Base-by-base conservation (phyloP, 2,888 invertebrate genomes). In the Sisyra terminalis region DNA sequence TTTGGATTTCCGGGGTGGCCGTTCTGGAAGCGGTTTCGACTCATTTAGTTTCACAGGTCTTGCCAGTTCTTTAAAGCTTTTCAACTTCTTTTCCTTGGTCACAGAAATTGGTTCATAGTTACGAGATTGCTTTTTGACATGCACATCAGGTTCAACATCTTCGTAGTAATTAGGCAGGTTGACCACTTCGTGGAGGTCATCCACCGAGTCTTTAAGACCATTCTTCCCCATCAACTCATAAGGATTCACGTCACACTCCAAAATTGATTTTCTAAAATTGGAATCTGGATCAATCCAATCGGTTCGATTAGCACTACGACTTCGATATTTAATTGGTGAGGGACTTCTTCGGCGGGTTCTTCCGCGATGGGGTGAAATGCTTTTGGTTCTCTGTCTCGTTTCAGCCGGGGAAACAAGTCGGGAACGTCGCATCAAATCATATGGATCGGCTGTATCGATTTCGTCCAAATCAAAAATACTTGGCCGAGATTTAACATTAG, bases 231-330 rank as follows among this genome's bases (percentile, higher is more conserved):
- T 75, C 55, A 87, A 67, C 49, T 84, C 81, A 57, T 87, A 87
- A 3, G 87, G 85, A 60, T 86, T 87, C 32, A 87, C 81, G 57
- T 82, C 76, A 63, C 86, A 87, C 52, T 84, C 80, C 34, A 87
- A 64, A 49, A 87, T 87, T 13, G 86, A 86, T 49, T 73, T 77
- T 36, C 78, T 58, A 10, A 63, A 58, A 42, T 54, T 49, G 7
- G 55, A 52, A 14, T 55, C 54, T 39, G 48, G 49, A 47, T 53
- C 51, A 11, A 37, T 37, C 61, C 67, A 67, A 43, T 65, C 51
- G 50, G 70, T 66, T 42, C 69, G 61, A 50, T 64, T 65, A 1
- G 66, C 67, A 40, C 65, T 67, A 50, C 66, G 66, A 53, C 67
- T 67, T 52, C 68, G 58, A 48, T 54, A 63, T 55, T 64, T 65